Base-by-base conservation (phyloP, 2,113 vertebrate genomes). In the Falcunculus frontatus region DNA sequence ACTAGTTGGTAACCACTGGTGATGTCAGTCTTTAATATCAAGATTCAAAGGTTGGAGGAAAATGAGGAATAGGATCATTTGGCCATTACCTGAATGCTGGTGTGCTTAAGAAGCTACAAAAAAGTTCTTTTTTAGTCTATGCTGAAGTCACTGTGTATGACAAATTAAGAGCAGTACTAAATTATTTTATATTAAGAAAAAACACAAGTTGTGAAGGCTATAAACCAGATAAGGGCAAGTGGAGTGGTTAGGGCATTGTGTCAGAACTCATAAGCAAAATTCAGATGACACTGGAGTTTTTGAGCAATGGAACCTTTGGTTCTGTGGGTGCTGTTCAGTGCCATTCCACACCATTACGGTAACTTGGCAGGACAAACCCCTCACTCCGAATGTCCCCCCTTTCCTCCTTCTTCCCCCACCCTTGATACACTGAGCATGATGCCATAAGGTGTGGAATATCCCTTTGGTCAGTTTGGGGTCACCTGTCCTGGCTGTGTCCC, bases 381-480 rank as follows among this genome's bases (percentile, higher is more conserved):
- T 22, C 68, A 37, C 13, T 42, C 25, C 8, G 26, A 35, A 21
- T 1, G 1, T 67, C 8, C 26, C 25, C 6, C 7, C 46, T 22
- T 22, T 77, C 44, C 22, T 60, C 6, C 46, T 37, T 27, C 14
- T 27, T 67, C 9, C 15, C 11, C 37, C 17, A 3, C 11, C 11
- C 37, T 42, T 42, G 1, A 15, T 59, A 26, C 44, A 12, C 33
- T 37, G 73, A 44, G 1, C 5, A 1, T 82, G 44, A 37, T 52
- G 17, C 3, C 9, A 12, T 1, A 18, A 1, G 9, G 2, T 52
- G 32, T 52, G 17, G 32, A 59, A 77, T 5, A 12, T 33, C 18
- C 26, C 32, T 68, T 7, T 60, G 37, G 17, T 22, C 44, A 22
- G 26, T 5, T 47, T 39, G 13, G 46, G 37, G 15, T 52, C 46